These are phyloP conservation scores for Zaprionus inermis DNA, from an alignment of 1,140 invertebrate species.

Conservation along the genomic window DNA sequence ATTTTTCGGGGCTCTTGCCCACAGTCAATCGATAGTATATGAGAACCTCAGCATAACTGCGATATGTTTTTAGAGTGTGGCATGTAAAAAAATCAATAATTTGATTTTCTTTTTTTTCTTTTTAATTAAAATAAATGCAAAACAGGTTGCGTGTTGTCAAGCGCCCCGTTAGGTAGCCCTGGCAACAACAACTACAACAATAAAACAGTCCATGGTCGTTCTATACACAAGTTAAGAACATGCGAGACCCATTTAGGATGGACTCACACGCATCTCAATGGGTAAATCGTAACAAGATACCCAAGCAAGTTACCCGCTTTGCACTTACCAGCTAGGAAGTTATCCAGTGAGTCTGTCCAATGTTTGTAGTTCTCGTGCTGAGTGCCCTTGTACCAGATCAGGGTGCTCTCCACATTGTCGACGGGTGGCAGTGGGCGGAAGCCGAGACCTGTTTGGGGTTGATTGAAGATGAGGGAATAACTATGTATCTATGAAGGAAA, in stretches of 20 bases:
- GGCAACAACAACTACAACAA: slow-evolving; percentile 32
- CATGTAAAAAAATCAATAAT: slow-evolving; percentile 41
- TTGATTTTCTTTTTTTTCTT: slow-evolving; percentile 38
- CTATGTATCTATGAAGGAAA: background rate
- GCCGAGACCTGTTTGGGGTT: slow-evolving; percentile 89
- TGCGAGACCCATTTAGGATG: slow-evolving; percentile 16
- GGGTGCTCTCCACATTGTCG: slow-evolving; percentile 94
- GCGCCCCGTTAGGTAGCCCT: slow-evolving; percentile 20
- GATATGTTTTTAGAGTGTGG: slow-evolving; percentile 4
- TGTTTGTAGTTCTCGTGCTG: slow-evolving; percentile 89
- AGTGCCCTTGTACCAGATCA: slow-evolving; percentile 95
- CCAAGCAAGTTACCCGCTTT: background rate
- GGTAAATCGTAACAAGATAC: too few species aligned
- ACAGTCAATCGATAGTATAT: slow-evolving; percentile 4
- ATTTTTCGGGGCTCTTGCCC: slow-evolving; percentile 22
- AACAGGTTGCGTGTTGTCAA: slow-evolving; percentile 46
- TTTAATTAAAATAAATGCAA: slow-evolving; percentile 44
- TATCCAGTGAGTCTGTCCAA: slow-evolving; percentile 90
- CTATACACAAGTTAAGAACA: slow-evolving; percentile 20
- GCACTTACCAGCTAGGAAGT: slow-evolving; percentile 90
- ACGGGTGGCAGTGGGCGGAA: slow-evolving; percentile 94
- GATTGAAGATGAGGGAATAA: too few species aligned
- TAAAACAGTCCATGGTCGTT: slow-evolving; percentile 23
- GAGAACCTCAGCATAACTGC: slow-evolving; percentile 24
- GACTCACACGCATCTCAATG: too few species aligned